These are phyloP conservation scores for Epicampocera succincta DNA, from an alignment of 2,888 invertebrate genomes.

Conservation along the genomic window DNA sequence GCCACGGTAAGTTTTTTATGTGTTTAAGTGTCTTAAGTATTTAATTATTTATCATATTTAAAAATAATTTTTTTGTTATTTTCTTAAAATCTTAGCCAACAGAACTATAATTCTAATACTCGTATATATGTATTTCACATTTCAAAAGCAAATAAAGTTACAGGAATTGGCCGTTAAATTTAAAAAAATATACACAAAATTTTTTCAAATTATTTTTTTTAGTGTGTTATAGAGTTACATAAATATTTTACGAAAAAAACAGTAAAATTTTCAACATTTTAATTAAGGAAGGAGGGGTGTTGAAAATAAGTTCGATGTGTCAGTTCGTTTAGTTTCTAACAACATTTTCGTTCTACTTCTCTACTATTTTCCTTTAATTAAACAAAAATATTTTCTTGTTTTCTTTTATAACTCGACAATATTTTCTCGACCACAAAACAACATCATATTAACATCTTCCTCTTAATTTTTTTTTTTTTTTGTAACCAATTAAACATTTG, in stretches of 20 bases:
- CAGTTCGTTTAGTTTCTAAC: slow-evolving; percentile 64
- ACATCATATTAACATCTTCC: slow-evolving; percentile 43
- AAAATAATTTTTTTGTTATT: slow-evolving; percentile 54
- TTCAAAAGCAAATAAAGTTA: slow-evolving; percentile 73
- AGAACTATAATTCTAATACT: slow-evolving; percentile 40
- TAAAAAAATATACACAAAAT: slow-evolving; percentile 64
- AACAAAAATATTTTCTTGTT: slow-evolving; percentile 40
- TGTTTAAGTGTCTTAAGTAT: slow-evolving; percentile 70
- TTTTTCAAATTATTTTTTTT: slow-evolving; percentile 52
- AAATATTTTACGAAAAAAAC: slow-evolving; percentile 61
- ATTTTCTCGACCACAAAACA: slow-evolving; percentile 10
- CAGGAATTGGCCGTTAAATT: slow-evolving; percentile 80
- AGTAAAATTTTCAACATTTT: slow-evolving; percentile 68
- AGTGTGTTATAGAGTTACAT: slow-evolving; percentile 46
- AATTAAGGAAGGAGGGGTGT: slow-evolving; percentile 79
- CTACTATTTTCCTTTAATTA: slow-evolving; percentile 36
- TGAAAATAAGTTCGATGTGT: slow-evolving; percentile 76
- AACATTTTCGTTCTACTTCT: slow-evolving; percentile 35
- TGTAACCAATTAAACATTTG: slow-evolving; percentile 31
- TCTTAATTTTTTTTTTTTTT: slow-evolving; percentile 10
- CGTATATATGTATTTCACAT: slow-evolving; percentile 27
- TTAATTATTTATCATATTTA: slow-evolving; percentile 46
- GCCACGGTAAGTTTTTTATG: slow-evolving; percentile 66
- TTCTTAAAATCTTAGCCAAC: slow-evolving; percentile 11
- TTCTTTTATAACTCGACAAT: slow-evolving; percentile 33